Conservation (phyloP, 2,113 vertebrate species). For the Megalops atlanticus region DNA sequence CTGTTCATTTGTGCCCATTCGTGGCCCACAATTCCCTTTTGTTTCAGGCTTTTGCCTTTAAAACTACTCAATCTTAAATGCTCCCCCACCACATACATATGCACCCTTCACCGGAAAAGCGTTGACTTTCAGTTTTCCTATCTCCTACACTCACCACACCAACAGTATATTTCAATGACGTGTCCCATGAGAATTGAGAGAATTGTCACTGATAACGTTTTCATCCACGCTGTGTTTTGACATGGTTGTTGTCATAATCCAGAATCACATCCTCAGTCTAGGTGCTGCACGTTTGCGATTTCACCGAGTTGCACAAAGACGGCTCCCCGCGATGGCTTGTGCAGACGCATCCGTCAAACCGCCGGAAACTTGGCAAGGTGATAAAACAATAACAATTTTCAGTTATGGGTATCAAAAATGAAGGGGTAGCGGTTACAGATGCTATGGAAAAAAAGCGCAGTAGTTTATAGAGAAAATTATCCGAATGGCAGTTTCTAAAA, state of each 20-base stretch:
- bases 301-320: neutral
- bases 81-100: neutral
- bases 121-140: neutral
- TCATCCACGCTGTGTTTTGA: neutral
- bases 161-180: neutral
- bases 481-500: neutral
- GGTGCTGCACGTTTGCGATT: neutral
- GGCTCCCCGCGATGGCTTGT: slow-evolving; percentile 38
- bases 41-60: slow-evolving; percentile 55
- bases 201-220: neutral
- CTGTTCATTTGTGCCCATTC: slow-evolving; percentile 47
- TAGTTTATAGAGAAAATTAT: slow-evolving; percentile 32
- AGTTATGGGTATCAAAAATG: slow-evolving; percentile 53
- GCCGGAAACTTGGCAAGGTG: slow-evolving; percentile 56
- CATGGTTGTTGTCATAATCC: neutral
- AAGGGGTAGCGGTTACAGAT: slow-evolving; percentile 40
- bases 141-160: neutral
- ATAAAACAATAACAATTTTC: slow-evolving; percentile 41
- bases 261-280: neutral
- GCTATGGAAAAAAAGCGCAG: slow-evolving; percentile 1
- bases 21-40: slow-evolving; percentile 67
- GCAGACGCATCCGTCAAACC: slow-evolving; percentile 49
- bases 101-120: neutral
- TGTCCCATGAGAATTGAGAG: neutral
- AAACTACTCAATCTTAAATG: neutral